Evolutionary conservation across 2,113 vertebrate species (phyloP).

Genomic region (Bubalus kerabau): DNA sequence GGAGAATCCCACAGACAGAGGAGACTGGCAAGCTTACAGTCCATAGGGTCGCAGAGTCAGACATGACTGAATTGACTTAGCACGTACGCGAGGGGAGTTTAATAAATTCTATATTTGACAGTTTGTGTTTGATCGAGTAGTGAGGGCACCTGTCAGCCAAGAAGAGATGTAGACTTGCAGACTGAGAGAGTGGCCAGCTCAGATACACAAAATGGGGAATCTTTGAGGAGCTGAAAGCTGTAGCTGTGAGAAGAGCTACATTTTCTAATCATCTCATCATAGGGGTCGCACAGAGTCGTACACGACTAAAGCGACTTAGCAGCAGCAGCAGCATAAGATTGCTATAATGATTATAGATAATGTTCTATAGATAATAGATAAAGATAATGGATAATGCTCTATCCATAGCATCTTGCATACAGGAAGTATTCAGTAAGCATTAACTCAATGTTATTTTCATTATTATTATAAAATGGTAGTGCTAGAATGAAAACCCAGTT

Average conservation of each 20-base stretch:
- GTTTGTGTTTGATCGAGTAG: fast-evolving
- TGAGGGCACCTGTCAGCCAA: neutral
- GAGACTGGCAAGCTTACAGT: neutral
- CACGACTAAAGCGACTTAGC: no score
- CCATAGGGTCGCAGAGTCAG: neutral
- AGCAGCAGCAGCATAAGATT: neutral
- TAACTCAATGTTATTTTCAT: neutral
- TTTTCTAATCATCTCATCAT: neutral
- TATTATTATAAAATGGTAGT: neutral
- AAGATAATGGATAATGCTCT: neutral
- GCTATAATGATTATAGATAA: neutral
- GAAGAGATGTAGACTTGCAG: neutral
- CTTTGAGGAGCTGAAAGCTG: neutral
- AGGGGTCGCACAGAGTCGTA: fast-evolving
- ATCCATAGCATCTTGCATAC: neutral
- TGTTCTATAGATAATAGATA: neutral
- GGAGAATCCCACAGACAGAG: neutral
- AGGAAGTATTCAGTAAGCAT: neutral
- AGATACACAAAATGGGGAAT: neutral
- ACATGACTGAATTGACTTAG: neutral
- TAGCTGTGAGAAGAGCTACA: neutral
- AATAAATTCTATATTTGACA: neutral
- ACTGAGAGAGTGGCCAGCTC: fast-evolving
- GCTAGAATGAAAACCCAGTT: neutral
- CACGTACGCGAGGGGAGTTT: fast-evolving